Evolutionary conservation across 2,888 invertebrate genomes (phyloP).

Genomic region (Helleia helle): DNA sequence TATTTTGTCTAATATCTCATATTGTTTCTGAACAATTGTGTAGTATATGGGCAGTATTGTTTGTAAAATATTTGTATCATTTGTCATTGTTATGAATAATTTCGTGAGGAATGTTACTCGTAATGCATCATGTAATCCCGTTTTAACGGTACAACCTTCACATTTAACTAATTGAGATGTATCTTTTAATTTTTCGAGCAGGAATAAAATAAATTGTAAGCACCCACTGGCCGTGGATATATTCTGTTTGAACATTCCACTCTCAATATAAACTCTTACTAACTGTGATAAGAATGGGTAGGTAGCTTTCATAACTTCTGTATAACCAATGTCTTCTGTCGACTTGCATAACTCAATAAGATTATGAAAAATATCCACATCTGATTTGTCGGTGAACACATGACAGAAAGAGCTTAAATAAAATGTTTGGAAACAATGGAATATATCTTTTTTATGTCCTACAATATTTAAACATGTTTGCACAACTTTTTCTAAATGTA

Average conservation of each 20-base stretch:
- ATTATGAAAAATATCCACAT: constrained; percentile 29
- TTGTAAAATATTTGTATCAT: constrained; percentile 27
- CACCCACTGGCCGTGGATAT: constrained; percentile 27
- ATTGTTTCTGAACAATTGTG: constrained; percentile 33
- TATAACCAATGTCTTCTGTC: constrained; percentile 38
- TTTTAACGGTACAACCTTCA: constrained; percentile 41
- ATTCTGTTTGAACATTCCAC: constrained; percentile 16
- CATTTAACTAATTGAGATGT: constrained; percentile 46
- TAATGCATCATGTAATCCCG: constrained; percentile 47
- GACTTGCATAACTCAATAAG: constrained; percentile 34
- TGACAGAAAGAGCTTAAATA: constrained; percentile 41
- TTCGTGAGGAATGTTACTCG: constrained; percentile 42
- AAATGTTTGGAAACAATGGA: constrained; percentile 46
- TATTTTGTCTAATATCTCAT: constrained; percentile 34
- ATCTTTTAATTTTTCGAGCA: constrained; percentile 32
- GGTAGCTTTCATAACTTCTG: constrained; percentile 29
- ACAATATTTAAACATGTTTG: constrained; percentile 31
- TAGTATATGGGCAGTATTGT: constrained; percentile 27
- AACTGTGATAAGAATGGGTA: constrained; percentile 49
- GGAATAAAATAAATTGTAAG: constrained; percentile 35
- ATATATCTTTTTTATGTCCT: constrained; percentile 35
- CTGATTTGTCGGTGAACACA: constrained; percentile 31
- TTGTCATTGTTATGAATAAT: constrained; percentile 31
- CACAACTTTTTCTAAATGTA: constrained; percentile 27
- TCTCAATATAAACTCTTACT: constrained; percentile 43